Evolutionary conservation across 1,140 invertebrate species (phyloP).

Genomic region (Galleria mellonella): DNA sequence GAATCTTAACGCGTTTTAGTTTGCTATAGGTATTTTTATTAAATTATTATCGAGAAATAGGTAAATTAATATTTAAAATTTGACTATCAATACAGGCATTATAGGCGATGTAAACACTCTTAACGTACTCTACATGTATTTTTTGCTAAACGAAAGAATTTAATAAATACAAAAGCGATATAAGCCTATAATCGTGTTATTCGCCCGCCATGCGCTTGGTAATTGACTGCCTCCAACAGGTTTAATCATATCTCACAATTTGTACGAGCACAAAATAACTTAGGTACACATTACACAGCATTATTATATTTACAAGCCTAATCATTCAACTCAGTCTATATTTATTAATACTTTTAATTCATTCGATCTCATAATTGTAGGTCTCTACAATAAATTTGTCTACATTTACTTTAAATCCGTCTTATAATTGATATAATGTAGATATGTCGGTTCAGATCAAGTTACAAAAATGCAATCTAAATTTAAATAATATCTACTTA

Average conservation of each 20-base stretch:
- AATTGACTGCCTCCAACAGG: slow-evolving; percentile 22
- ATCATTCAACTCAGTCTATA: slow-evolving; percentile 29
- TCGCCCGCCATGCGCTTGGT: slow-evolving; percentile 6
- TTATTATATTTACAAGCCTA: slow-evolving; percentile 24
- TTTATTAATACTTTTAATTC: slow-evolving; percentile 28
- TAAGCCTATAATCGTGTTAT: slow-evolving; percentile 6
- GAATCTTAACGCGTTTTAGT: too few relatives aligned
- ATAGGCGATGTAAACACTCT: too few relatives aligned
- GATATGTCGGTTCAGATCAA: slow-evolving; percentile 17
- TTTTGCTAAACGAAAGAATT: background rate
- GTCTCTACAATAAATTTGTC: slow-evolving; percentile 14
- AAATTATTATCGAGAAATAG: too few relatives aligned
- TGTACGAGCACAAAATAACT: background rate
- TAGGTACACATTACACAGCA: background rate
- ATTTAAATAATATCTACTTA: background rate
- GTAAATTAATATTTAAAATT: too few relatives aligned
- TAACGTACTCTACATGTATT: too few relatives aligned
- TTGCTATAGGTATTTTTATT: too few relatives aligned
- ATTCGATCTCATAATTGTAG: slow-evolving; percentile 3
- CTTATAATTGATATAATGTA: slow-evolving; percentile 14
- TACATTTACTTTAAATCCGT: background rate
- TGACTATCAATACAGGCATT: too few relatives aligned
- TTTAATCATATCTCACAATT: slow-evolving; percentile 7
- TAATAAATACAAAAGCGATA: slow-evolving; percentile 1
- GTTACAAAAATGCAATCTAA: background rate